Evolutionary conservation across 92 coral and sea anemone species (phyloP).

Genomic region (Plumapathes pennacea): DNA sequence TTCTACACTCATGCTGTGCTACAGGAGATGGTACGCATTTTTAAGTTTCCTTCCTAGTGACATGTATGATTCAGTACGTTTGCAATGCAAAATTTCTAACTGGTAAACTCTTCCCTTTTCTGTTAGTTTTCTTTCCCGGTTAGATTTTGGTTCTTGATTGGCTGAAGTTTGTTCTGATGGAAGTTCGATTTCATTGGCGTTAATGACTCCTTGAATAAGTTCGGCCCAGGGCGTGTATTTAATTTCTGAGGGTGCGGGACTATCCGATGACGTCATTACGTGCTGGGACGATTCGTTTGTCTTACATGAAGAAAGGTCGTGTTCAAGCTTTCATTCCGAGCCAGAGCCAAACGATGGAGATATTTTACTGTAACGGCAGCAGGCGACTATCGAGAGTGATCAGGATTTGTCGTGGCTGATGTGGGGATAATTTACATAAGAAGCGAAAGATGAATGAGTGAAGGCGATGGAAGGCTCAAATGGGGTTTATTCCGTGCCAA

Average conservation of each 20-base stretch:
- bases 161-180: background rate
- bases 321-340: no score
- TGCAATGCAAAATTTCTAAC: slow-evolving; percentile 1
- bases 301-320: no score
- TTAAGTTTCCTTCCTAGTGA: slow-evolving; percentile 7
- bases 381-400: no score
- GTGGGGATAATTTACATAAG: no score
- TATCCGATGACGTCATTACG: no score
- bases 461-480: no score
- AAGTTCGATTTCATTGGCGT: background rate
- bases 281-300: no score
- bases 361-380: no score
- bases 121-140: slow-evolving; percentile 13
- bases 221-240: background rate
- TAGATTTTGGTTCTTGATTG: background rate
- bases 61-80: slow-evolving; percentile 9
- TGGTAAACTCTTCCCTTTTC: slow-evolving; percentile 11
- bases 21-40: background rate
- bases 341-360: no score
- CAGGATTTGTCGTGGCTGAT: no score
- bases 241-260: background rate
- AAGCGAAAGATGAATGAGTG: no score
- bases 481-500: no score
- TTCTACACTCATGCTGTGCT: slow-evolving; percentile 4
- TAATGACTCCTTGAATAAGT: background rate